Conservation (phyloP, 2,113 vertebrate species). For the Acanthochromis polyacanthus region DNA sequence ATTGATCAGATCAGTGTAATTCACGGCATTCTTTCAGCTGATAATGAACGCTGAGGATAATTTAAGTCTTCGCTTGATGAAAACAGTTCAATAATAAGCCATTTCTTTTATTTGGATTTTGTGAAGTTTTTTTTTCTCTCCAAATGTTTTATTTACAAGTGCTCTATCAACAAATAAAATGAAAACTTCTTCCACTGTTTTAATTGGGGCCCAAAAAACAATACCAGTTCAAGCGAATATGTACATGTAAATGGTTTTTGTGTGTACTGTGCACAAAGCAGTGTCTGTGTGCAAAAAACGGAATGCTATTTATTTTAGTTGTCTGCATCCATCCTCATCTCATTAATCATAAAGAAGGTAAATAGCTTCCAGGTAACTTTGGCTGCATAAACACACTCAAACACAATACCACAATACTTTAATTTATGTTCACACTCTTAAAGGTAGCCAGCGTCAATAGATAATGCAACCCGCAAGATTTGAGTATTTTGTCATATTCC, state of each 20-base stretch:
- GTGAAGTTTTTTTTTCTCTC: background rate
- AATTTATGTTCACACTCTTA: background rate
- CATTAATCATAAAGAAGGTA: background rate
- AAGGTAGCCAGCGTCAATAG: background rate
- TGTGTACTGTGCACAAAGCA: background rate
- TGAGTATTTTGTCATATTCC: background rate
- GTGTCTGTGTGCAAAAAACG: background rate
- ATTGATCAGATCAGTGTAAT: constrained; percentile 37
- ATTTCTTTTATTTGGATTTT: constrained; percentile 10
- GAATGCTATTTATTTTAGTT: background rate
- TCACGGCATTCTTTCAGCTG: constrained; percentile 8
- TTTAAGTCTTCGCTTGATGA: constrained; percentile 20
- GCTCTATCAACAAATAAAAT: background rate
- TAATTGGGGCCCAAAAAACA: constrained; percentile 3
- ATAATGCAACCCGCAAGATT: background rate
- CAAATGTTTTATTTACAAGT: background rate
- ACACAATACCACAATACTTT: background rate
- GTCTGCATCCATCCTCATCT: background rate
- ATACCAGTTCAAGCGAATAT: constrained; percentile 6
- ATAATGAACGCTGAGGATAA: constrained; percentile 10
- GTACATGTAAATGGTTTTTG: background rate
- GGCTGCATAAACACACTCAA: background rate
- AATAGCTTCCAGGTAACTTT: background rate
- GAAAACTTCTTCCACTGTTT: background rate
- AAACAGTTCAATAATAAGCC: constrained; percentile 20